Evolutionary conservation across 1,140 invertebrate species (phyloP).

Genomic region (Phortica variegata): DNA sequence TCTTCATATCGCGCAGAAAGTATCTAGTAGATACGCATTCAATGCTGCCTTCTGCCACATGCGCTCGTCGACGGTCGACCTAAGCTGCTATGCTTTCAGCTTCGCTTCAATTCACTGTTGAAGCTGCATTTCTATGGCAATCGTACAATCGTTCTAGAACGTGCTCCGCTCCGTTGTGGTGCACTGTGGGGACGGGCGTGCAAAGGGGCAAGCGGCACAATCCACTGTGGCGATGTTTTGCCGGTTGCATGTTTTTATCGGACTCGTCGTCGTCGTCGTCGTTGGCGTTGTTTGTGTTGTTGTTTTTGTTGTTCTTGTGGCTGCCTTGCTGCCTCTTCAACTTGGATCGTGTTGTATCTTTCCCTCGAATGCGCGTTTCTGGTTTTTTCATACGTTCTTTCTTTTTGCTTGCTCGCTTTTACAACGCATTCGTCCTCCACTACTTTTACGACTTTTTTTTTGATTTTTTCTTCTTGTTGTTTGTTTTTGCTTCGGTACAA

Average conservation of each 20-base stretch:
- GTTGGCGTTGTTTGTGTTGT: neutral
- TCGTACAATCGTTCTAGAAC: constrained; percentile 12
- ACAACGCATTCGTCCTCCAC: constrained; percentile 48
- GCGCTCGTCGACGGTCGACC: no score
- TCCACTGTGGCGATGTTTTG: constrained; percentile 20
- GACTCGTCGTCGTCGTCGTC: constrained; percentile 14
- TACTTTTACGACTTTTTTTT: no score
- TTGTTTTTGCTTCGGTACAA: no score
- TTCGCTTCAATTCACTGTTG: no score
- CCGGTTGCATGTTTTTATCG: constrained; percentile 44
- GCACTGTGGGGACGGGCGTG: constrained; percentile 6
- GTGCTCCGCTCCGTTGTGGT: constrained; percentile 38
- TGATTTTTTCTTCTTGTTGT: no score
- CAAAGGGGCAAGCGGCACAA: constrained; percentile 38
- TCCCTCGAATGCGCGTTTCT: no score
- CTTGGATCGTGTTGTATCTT: no score
- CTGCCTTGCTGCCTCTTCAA: no score
- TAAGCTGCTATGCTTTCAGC: no score
- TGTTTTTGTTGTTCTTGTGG: constrained; percentile 6
- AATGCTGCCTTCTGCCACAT: no score
- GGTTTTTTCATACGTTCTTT: constrained; percentile 33
- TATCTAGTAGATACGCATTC: no score
- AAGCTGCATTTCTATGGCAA: constrained; percentile 13
- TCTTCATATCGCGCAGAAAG: no score
- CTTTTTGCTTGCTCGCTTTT: constrained; percentile 42